Evolutionary conservation across 1,140 invertebrate species (phyloP), one percentile per base, ranked within the genome.

Genomic region (Euglossa dilemma): DNA sequence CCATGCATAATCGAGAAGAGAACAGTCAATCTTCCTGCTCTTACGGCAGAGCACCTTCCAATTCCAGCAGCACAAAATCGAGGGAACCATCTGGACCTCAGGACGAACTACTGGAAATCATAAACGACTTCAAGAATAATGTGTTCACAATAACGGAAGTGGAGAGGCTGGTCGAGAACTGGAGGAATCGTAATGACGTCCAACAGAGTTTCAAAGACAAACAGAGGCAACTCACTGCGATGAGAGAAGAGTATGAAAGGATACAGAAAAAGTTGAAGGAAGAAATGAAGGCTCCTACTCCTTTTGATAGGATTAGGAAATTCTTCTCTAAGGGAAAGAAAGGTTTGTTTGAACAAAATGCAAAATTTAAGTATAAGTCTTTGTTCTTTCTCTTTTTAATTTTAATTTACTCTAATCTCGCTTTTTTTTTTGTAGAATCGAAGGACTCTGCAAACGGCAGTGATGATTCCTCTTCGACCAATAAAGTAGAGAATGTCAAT

Each of bases 61-160:
- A 87, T 57, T 90, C 77, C 11, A 89, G 87, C 18, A 75, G 86
- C 8, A 67, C 61, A 6, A 92, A 90, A n/a, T 91, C 92, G 0
- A 87, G 91, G 20, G 90, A 94, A 45, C 72, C 84, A 0, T 87
- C 92, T 45, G 89, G 93, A 67, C 94, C 94, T 0, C 96, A 98
- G 91, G 97, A 97, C 78, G 97, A 98, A 91, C 94, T 98, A 59
- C 95, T 97, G 1, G 97, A 98, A 93, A 97, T 98, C 43, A 97
- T 98, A 88, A 97, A 97, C 87, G 97, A 98, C 90, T 98, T 98
- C 89, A 98, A 98, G 92, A 98, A 98, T 89, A 98, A 98, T 88
- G 97, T 98, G 2, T 97, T 97, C 76, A 97, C 97, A 1, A 97
- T 98, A 86, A 95, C 96, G 6, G 97, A 98, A 94, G 97, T 98